These are phyloP conservation scores for Euglossa dilemma DNA, from an alignment of 1,140 invertebrate species.

Conservation along the genomic window DNA sequence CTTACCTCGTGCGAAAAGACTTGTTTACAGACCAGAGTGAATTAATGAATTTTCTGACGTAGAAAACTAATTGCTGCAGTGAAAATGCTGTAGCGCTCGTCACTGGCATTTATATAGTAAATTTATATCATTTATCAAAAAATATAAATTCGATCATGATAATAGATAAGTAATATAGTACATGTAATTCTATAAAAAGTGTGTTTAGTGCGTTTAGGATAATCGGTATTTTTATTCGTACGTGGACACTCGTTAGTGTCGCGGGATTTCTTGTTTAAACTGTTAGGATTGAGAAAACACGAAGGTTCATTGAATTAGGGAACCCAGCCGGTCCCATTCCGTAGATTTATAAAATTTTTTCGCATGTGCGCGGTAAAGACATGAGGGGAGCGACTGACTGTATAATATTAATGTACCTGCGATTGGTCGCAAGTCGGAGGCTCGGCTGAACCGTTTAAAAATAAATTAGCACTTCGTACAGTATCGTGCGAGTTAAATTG, in stretches of 20 bases:
- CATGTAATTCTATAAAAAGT: neutral
- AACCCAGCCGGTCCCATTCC: too few relatives aligned
- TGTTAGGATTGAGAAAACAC: neutral
- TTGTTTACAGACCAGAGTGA: neutral
- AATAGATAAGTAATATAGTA: neutral
- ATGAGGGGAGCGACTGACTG: neutral
- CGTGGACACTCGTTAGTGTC: too few relatives aligned
- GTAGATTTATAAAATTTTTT: conserved; percentile 12
- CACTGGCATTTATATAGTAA: neutral
- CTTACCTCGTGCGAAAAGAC: neutral
- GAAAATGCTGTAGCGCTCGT: neutral
- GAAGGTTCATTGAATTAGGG: neutral
- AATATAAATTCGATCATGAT: neutral
- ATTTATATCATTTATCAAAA: neutral
- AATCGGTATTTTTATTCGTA: neutral
- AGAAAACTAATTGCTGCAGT: neutral
- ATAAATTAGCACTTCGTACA: conserved; percentile 64
- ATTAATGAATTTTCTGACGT: neutral
- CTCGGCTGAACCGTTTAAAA: conserved; percentile 70
- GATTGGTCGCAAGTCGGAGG: conserved; percentile 66
- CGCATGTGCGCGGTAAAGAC: conserved; percentile 39
- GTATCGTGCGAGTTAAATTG: conserved; percentile 59
- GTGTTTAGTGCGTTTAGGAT: neutral
- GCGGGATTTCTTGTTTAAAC: neutral
- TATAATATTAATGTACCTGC: conserved; percentile 37